Conservation (phyloP, 2,888 invertebrate species). For the Sipha maydis region DNA sequence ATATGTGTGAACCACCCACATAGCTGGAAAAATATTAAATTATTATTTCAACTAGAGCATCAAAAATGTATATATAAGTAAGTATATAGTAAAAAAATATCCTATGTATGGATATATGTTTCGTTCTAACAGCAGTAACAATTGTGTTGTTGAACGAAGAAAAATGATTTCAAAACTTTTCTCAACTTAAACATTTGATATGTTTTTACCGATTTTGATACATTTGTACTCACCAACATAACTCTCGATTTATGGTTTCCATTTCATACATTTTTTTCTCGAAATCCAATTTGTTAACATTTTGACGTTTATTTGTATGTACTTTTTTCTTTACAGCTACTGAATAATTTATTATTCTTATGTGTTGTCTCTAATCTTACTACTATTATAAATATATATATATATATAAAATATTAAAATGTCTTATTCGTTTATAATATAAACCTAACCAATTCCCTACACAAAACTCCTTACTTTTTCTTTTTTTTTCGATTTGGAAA, state of each 20-base stretch:
- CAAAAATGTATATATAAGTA: not conserved
- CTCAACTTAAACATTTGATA: not conserved
- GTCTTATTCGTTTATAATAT: not conserved
- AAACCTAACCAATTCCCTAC: not conserved
- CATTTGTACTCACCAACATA: slow-evolving; percentile 15
- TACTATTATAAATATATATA: not conserved
- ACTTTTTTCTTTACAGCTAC: not conserved
- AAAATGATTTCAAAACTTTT: slow-evolving; percentile 22
- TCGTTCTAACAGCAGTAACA: not conserved
- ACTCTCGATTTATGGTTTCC: slow-evolving; percentile 15
- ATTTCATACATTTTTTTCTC: not conserved
- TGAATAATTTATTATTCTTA: not conserved
- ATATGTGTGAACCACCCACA: not conserved
- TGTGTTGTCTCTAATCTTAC: not conserved
- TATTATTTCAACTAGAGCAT: not conserved
- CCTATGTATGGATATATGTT: not conserved
- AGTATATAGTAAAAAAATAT: too few relatives aligned
- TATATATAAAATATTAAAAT: not conserved
- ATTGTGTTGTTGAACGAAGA: slow-evolving; percentile 23
- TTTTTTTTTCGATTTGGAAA: too few relatives aligned
- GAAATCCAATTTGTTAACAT: not conserved
- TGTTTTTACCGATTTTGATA: not conserved
- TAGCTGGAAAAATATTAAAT: not conserved
- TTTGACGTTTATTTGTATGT: not conserved
- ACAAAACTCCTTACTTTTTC: too few relatives aligned